Evolutionary conservation across 2,113 vertebrate species (phyloP), one percentile per base, ranked within the genome.

Genomic region (Cacatua alba): DNA sequence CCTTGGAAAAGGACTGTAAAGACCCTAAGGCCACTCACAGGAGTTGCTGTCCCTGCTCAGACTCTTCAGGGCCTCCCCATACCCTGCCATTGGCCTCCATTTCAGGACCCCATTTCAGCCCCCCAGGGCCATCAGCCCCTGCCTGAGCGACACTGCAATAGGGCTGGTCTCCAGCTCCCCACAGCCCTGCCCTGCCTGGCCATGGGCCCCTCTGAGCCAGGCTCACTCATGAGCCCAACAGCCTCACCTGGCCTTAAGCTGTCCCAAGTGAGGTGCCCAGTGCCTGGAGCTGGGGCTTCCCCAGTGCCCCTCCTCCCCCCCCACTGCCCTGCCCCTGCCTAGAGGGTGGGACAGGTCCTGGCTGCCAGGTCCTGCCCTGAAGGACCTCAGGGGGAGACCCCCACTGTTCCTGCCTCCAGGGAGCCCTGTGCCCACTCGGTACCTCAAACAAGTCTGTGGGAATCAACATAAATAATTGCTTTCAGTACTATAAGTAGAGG

Each of bases 341-440:
- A 39, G 12, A 9, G 2, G 4, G 23, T 33, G 25, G 10, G 15
- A 69, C 0, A 33, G 4, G 31, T 21, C 55, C 31, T 57, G 55
- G 14, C 6, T 93, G 19, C 2, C 26, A 20, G 26, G 6, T 7
- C 15, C 9, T 74, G 25, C 4, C 46, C 29, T 59, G n/a, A 24
- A 0, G 3, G 26, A 49, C 3, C 6, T 12, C 5, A 14, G 2
- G 9, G 2, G 1, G 7, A 84, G 0, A 35, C 6, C 49, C n/a
- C 17, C n/a, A 24, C 13, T 2, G 13, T 9, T 74, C 33, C 5
- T 33, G 10, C 17, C 17, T 15, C 7, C 20, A 39, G 17, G 20
- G 13, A 71, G 1, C 5, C 10, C 21, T 11, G 24, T 41, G 24
- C 11, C 16, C 19, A 14, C 7, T 25, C 3, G 0, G 4, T 76